These are phyloP conservation scores for Mechanitis messenoides DNA, from an alignment of 2,888 invertebrate genomes.

Conservation along the genomic window DNA sequence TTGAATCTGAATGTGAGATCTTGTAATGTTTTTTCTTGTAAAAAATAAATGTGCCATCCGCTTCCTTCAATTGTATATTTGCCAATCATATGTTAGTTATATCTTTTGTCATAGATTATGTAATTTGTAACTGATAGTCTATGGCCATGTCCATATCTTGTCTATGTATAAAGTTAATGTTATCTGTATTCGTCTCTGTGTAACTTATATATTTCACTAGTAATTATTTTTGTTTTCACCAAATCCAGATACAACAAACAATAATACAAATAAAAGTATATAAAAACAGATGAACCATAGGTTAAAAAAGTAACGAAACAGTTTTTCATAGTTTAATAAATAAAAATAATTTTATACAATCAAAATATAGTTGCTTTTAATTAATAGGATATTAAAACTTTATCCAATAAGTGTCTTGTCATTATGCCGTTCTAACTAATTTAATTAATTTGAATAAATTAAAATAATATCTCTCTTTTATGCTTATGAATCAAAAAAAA, in stretches of 20 bases:
- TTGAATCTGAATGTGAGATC: conserved; percentile 46
- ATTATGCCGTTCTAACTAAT: no score
- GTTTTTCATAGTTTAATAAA: conserved; percentile 8
- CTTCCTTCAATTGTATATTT: conserved; percentile 64
- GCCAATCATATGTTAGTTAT: conserved; percentile 38
- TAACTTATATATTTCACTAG: not conserved
- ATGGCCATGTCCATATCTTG: conserved; percentile 58
- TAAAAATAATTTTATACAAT: no score
- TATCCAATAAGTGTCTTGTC: no score
- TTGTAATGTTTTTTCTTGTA: conserved; percentile 46
- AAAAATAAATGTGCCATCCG: conserved; percentile 68
- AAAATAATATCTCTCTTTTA: conserved; percentile 3
- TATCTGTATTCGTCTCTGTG: conserved; percentile 18
- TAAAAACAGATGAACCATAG: not conserved
- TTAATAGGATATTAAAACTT: no score
- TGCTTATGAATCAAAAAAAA: conserved; percentile 20
- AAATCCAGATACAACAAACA: no score
- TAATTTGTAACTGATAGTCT: conserved; percentile 34
- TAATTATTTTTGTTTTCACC: no score
- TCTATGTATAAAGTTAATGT: conserved; percentile 28
- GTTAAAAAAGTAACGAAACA: no score
- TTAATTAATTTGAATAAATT: no score
- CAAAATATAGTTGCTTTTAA: no score
- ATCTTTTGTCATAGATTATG: conserved; percentile 38
- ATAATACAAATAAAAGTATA: conserved; percentile 2